Percentiles rank a stretch among this genome's conserved stretches.
Evolutionary conservation across 2,113 vertebrate species (phyloP).

Genomic region (Pterocles burchelli): DNA sequence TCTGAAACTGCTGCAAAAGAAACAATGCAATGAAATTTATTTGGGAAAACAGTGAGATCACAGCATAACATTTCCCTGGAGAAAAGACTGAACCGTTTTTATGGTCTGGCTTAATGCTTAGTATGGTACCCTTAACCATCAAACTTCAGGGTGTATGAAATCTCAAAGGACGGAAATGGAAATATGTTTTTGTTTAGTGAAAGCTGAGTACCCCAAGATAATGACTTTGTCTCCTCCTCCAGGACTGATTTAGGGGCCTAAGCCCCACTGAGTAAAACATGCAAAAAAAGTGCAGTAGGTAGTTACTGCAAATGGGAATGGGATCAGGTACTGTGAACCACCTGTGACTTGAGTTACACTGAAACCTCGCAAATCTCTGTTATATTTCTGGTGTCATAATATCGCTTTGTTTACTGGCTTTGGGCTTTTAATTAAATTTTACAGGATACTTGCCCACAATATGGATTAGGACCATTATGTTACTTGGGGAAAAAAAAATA

Average conservation of each 20-base stretch:
- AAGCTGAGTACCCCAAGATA: background rate
- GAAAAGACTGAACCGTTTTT: constrained; percentile 52
- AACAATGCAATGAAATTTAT: constrained; percentile 65
- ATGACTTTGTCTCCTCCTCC: background rate
- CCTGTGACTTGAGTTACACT: background rate
- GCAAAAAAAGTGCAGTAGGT: background rate
- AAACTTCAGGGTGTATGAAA: background rate
- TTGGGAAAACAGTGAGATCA: constrained; percentile 65
- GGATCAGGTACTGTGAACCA: background rate
- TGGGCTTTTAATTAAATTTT: constrained; percentile 53
- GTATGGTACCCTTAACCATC: constrained; percentile 3
- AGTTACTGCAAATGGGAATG: background rate
- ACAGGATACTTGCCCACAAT: constrained; percentile 36
- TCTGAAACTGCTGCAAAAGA: constrained; percentile 46
- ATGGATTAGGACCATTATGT: constrained; percentile 34
- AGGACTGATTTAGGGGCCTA: background rate
- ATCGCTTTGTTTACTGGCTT: constrained; percentile 21
- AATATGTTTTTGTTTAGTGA: constrained; percentile 38
- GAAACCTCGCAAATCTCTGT: background rate
- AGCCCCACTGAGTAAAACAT: background rate
- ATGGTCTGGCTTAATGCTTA: constrained; percentile 37
- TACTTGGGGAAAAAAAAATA: background rate
- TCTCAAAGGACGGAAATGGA: constrained; percentile 15
- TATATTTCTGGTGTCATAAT: background rate
- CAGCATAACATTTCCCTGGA: constrained; percentile 52